phyloP scores from a whole-genome alignment of 2,888 invertebrate species.

The Apodemia zela region DNA sequence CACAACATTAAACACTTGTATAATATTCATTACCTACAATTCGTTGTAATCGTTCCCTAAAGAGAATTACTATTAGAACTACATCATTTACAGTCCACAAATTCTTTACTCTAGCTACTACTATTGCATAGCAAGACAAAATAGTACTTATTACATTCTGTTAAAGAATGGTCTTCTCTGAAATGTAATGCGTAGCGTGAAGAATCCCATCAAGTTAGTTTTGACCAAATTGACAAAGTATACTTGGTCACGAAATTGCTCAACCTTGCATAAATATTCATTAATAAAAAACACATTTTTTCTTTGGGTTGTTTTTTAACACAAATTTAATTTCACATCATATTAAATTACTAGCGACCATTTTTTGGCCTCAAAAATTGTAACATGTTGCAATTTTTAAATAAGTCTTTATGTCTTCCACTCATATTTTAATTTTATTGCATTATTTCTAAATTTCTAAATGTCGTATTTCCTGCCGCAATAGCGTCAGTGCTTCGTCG shows the following conservation, averaged over 20 bases:
- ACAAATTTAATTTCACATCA: too few relatives aligned
- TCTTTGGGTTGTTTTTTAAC: not conserved
- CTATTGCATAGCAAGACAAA: not conserved
- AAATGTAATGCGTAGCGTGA: slow-evolving; percentile 5
- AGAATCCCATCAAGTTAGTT: slow-evolving; percentile 19
- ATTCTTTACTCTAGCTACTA: slow-evolving; percentile 26
- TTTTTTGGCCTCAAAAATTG: too few relatives aligned
- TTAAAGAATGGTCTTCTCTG: not conserved
- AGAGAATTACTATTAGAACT: slow-evolving; percentile 18
- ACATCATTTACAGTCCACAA: slow-evolving; percentile 25
- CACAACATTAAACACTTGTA: not conserved
- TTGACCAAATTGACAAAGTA: slow-evolving; percentile 22
- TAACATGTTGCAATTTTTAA: too few relatives aligned
- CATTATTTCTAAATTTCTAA: too few relatives aligned
- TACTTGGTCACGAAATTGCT: slow-evolving; percentile 18
- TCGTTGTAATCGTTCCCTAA: slow-evolving; percentile 20
- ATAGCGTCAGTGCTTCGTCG: too few relatives aligned
- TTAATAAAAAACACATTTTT: not conserved
- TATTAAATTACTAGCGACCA: too few relatives aligned
- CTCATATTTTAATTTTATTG: too few relatives aligned
- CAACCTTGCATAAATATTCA: slow-evolving; percentile 14
- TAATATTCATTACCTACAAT: slow-evolving; percentile 22
- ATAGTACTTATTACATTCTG: not conserved
- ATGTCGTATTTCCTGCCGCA: too few relatives aligned
- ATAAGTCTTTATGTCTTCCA: too few relatives aligned